Evolutionary conservation across 1,140 invertebrate genomes (phyloP).

Genomic region (Zaprionus taronus): DNA sequence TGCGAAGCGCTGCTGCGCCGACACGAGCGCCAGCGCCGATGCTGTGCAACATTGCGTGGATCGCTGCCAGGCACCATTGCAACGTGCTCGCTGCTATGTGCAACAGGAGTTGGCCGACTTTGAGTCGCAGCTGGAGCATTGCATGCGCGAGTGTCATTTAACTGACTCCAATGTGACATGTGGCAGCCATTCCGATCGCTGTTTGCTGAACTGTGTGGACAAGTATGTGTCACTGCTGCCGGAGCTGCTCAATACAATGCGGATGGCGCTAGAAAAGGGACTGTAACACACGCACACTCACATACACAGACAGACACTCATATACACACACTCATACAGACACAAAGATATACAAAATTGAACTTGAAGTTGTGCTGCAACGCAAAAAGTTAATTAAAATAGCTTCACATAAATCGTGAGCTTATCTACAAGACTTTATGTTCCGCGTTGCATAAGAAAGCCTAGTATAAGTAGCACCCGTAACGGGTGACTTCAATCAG

Average conservation of each 20-base stretch:
- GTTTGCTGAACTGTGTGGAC: constrained; percentile 93
- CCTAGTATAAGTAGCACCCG: constrained; percentile 17
- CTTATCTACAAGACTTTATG: constrained; percentile 11
- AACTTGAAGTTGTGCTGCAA: not conserved
- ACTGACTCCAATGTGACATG: not conserved
- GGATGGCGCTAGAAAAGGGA: constrained; percentile 85
- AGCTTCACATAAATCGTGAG: constrained; percentile 25
- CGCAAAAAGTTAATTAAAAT: constrained; percentile 34
- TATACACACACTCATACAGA: not conserved
- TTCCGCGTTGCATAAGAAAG: not conserved
- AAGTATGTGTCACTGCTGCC: constrained; percentile 91
- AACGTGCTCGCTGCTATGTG: constrained; percentile 91
- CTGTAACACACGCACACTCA: constrained; percentile 1
- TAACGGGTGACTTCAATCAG: not conserved
- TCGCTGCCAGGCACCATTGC: constrained; percentile 89
- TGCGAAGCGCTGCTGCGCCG: constrained; percentile 93
- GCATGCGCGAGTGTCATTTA: constrained; percentile 86
- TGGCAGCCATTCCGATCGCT: constrained; percentile 87
- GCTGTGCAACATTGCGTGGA: constrained; percentile 92
- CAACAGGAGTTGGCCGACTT: constrained; percentile 86
- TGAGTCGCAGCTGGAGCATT: constrained; percentile 92
- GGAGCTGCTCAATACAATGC: constrained; percentile 90
- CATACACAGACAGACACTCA: too few species aligned
- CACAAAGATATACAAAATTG: not conserved
- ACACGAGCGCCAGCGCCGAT: constrained; percentile 88